Base-by-base conservation (phyloP, 2,797 vertebrate genomes). In the Scomberomorus guttatus region DNA sequence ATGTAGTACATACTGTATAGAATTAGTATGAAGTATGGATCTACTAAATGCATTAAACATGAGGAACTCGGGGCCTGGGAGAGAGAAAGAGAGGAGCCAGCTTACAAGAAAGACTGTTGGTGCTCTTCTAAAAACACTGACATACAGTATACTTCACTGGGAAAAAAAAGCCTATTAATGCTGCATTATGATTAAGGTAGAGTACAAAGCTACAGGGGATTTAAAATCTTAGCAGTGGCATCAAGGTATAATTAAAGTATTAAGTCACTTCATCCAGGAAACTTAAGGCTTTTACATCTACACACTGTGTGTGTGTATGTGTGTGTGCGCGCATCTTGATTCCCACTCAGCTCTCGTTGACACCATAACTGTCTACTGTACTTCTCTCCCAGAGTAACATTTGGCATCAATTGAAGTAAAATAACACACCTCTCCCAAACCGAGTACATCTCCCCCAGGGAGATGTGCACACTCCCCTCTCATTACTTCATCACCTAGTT, bases 171-270 rank as follows among this genome's bases (percentile, higher is more conserved):
- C 0, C 4, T 5, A 59, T 67, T 75, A 56, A 83, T 77, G 65
- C 63, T 57, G 15, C 20, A 63, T 73, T 60, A 58, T 64, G n/a
- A 51, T 59, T 24, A 63, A 65, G 32, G 57, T 55, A 37, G 73
- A 32, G 52, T 8, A 25, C 3, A 54, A 59, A 50, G 52, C 59
- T 65, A 65, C 34, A 59, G 68, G 71, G 64, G 48, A 64, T 72
- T 83, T 73, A 27, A 74, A 68, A 76, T 69, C 37, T 48, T 54
- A 72, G 70, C 29, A n/a, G 29, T 10, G 46, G 46, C 59, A 77
- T 79, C 55, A 74, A 58, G 22, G 55, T 77, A 50, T 72, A 71
- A 78, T 79, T 84, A 58, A 66, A 67, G 63, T 56, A 74, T 77
- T 75, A 66, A 55, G 46, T 71, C 44, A n/a, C 42, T 77, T 83